Conservation (phyloP, 1,140 invertebrate species). For the Drosophila simulans region DNA sequence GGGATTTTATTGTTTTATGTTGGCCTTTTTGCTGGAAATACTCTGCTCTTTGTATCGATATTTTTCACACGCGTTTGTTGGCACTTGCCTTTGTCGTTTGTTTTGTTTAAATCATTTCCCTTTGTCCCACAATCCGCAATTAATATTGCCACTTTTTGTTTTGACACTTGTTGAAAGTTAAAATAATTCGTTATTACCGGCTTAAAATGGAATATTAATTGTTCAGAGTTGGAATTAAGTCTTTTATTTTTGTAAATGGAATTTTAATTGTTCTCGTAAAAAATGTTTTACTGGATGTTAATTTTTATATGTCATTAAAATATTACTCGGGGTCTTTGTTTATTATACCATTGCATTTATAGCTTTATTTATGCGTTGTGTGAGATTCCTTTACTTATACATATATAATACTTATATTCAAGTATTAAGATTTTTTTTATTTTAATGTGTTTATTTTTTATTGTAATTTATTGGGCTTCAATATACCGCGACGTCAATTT, state of each 20-base stretch:
- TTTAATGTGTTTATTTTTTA: background rate
- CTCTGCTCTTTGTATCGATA: slow-evolving; percentile 10
- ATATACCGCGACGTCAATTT: too few species aligned
- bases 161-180: slow-evolving; percentile 50
- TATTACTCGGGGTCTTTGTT: background rate
- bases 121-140: slow-evolving; percentile 28
- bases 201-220: slow-evolving; percentile 17
- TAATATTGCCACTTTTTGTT: slow-evolving; percentile 20
- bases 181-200: background rate
- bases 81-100: slow-evolving; percentile 35
- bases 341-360: background rate
- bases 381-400: background rate
- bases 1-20: slow-evolving; percentile 13
- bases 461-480: background rate
- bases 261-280: background rate
- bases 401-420: too few species aligned
- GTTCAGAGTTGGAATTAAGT: background rate
- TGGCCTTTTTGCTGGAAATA: slow-evolving; percentile 4
- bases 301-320: background rate
- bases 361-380: background rate
- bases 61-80: slow-evolving; percentile 23
- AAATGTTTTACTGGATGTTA: background rate
- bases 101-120: slow-evolving; percentile 27
- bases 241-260: background rate
- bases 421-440: background rate